Conservation (phyloP, 2,888 invertebrate species). For the Mayetiola destructor region DNA sequence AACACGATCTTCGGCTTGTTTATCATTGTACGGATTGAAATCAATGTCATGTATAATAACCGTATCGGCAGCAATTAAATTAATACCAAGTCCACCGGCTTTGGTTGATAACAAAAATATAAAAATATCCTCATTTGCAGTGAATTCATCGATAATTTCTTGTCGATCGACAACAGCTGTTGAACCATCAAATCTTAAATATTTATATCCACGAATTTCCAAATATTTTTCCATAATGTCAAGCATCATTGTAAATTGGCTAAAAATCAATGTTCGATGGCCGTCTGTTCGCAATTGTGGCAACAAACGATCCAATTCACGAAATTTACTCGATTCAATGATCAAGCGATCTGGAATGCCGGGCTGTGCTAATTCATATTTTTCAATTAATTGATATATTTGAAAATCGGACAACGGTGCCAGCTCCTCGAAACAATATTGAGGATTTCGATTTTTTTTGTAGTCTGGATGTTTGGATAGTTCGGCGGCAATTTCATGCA, state of each 20-base stretch:
- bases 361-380: slow-evolving; percentile 46
- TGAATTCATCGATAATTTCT: slow-evolving; percentile 79
- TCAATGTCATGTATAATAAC: slow-evolving; percentile 95
- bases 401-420: slow-evolving; percentile 83
- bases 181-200: slow-evolving; percentile 73
- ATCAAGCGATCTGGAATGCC: slow-evolving; percentile 55
- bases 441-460: slow-evolving; percentile 54
- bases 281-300: slow-evolving; percentile 56
- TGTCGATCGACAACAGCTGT: slow-evolving; percentile 79
- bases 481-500: slow-evolving; percentile 51
- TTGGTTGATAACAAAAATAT: slow-evolving; percentile 82
- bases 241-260: slow-evolving; percentile 91
- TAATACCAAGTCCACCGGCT: slow-evolving; percentile 93
- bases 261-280: slow-evolving; percentile 81
- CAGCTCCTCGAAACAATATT: slow-evolving; percentile 76
- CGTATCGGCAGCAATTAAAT: slow-evolving; percentile 85
- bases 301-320: slow-evolving; percentile 60
- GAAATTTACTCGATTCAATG: slow-evolving; percentile 75
- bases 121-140: slow-evolving; percentile 62
- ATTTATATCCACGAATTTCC: slow-evolving; percentile 53
- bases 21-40: slow-evolving; percentile 97
- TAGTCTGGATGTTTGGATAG: slow-evolving; percentile 52
- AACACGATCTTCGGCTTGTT: slow-evolving; percentile 88
- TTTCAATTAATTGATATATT: slow-evolving; percentile 60
- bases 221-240: slow-evolving; percentile 85